phyloP scores from a whole-genome alignment of 2,113 vertebrate species.

The Cynoglossus semilaevis region DNA sequence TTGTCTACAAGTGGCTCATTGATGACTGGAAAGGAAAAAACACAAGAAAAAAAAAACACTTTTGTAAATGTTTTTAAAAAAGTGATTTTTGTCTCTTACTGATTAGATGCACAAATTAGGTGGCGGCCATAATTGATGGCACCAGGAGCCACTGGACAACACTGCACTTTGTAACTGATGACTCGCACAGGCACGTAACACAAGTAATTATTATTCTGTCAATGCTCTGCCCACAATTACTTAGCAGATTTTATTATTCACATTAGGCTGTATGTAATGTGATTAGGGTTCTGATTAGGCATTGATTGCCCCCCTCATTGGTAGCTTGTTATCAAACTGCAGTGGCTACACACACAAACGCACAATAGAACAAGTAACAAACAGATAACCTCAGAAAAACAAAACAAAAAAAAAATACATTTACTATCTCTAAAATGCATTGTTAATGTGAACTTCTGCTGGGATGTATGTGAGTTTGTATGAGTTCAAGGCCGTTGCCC shows the following conservation, averaged over 20 bases:
- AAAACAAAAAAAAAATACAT: no score
- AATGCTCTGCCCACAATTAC: slow-evolving; percentile 28
- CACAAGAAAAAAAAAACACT: no score
- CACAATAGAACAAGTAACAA: slow-evolving; percentile 11
- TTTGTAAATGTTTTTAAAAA: no score
- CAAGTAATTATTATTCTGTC: slow-evolving; percentile 32
- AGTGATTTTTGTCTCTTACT: no score
- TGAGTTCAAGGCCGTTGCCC: slow-evolving; percentile 48
- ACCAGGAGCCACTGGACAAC: slow-evolving; percentile 10
- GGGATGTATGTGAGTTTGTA: no score
- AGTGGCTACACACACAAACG: not conserved
- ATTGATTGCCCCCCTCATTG: slow-evolving; percentile 34
- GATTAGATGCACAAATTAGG: not conserved
- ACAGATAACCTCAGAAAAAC: not conserved
- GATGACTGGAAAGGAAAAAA: no score
- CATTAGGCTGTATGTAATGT: slow-evolving; percentile 41
- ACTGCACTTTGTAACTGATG: slow-evolving; percentile 13
- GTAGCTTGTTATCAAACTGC: slow-evolving; percentile 21
- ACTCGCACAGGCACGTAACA: slow-evolving; percentile 22
- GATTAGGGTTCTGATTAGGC: slow-evolving; percentile 50
- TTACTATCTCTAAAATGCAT: no score
- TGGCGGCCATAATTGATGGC: not conserved
- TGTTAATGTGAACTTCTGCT: no score
- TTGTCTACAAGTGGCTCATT: no score
- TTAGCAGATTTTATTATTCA: slow-evolving; percentile 38